Evolutionary conservation across 2,797 vertebrate genomes (phyloP), one percentile per base, ranked within the genome.

Genomic region (Falco cherrug): DNA sequence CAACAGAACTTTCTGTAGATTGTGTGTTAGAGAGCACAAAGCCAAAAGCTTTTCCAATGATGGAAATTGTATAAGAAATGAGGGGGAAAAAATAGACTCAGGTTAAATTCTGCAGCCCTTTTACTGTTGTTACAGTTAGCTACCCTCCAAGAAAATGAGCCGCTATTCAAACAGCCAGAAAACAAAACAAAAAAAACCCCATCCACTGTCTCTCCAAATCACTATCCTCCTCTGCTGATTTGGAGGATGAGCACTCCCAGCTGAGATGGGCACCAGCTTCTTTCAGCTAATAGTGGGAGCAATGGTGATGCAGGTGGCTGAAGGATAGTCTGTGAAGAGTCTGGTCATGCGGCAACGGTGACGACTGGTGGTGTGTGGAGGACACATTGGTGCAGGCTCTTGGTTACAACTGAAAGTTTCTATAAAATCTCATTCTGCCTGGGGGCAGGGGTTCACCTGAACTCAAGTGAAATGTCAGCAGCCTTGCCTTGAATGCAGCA

Each of bases 311-410:
- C 8, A 39, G 12, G 6, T 45, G 39, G 19, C 17, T 57, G 41
- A 76, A 83, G 53, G 21, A 16, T 5, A 68, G 37, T 7, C n/a
- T 54, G 13, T 45, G 47, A 26, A 67, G 61, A 53, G 31, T 18
- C 35, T 45, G 14, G 16, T 53, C 0, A 0, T 28, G 26, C 28
- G 71, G 31, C 16, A 50, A 50, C 10, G 9, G 37, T 24, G 59
- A 26, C 2, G 11, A 37, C 1, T 1, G 7, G 16, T 37, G 21
- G 5, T 77, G 8, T 50, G 28, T 77, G 11, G 22, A 31, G 21
- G 20, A 19, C 0, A 0, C 4, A 15, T 1, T 28, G 35, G 14
- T 48, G 21, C 67, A 69, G n/a, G 2, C 4, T 81, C 51, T 43
- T 26, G 29, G 20, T 10, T 37, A 8, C 6, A 4, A 29, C 26